Base-by-base conservation (phyloP, 2,113 vertebrate genomes). In the Symphodus melops region DNA sequence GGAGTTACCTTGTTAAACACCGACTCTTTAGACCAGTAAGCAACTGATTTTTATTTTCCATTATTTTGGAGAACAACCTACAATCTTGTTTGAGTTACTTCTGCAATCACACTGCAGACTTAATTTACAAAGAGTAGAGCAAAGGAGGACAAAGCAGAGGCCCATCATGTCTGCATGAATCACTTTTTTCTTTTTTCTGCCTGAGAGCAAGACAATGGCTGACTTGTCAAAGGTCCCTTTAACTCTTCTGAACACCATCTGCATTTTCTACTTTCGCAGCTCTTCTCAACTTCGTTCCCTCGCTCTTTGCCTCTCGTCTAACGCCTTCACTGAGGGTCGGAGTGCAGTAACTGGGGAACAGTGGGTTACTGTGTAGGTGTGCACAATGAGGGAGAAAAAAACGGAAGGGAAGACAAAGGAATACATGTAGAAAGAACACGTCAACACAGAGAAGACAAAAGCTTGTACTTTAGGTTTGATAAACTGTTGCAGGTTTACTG, bases 241-340 rank as follows among this genome's bases (percentile, higher is more conserved):
- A 39, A 48, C 79, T 68, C 56, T 66, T 69, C 67, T 39, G 42
- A 76, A 20, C 62, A 14, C 71, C 74, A 76, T 81, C 84, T 74
- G 46, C 79, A 1, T 33, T 68, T 70, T 71, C 58, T 73, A 61
- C 33, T 75, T 41, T 46, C 61, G 52, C 36, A 44, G n/a, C 6
- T 41, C 48, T 17, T 39, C 57, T 51, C 9, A 21, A 64, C 20
- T 8, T 44, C 67, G 37, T 54, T 20, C 42, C 20, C 20, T 6
- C 23, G 17, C 1, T 66, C 57, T 68, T 59, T 69, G 51, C 4
- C 55, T 57, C 41, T 11, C 12, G 4, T 79, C 69, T 71, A 14
- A 83, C 16, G 0, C 66, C 73, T 80, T 68, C 20, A 21, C 61
- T 39, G 20, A 3, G 9, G 63, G 81, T 77, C 70, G 76, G 54